Percentiles rank a stretch among this genome's conserved stretches.
Conservation (phyloP, 2,113 vertebrate species). For the Jacana jacana region DNA sequence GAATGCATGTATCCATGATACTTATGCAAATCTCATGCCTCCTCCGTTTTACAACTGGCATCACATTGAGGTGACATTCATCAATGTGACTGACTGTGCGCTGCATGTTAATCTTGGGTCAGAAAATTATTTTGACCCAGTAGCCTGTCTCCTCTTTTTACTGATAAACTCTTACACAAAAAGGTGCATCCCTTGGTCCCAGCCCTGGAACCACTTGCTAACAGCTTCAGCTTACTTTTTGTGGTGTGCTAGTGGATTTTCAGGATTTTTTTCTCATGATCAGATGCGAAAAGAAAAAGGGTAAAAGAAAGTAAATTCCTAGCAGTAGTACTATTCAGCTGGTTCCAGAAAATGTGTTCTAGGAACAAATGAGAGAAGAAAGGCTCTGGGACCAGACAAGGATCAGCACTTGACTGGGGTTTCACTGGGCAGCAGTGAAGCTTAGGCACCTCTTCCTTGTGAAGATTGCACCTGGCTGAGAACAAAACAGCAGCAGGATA, state of each 20-base stretch:
- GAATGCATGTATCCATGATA: neutral
- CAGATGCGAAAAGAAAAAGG: neutral
- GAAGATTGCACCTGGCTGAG: too few species aligned
- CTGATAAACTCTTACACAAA: neutral
- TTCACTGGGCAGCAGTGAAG: neutral
- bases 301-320: neutral
- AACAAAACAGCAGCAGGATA: neutral
- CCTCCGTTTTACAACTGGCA: neutral
- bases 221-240: neutral
- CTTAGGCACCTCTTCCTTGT: neutral
- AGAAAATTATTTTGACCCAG: neutral
- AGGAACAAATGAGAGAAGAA: neutral
- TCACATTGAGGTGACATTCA: neutral
- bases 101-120: rapidly evolving
- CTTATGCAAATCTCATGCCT: neutral
- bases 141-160: neutral
- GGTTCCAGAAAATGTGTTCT: neutral
- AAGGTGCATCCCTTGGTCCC: neutral
- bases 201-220: neutral
- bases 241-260: neutral
- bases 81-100: neutral
- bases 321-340: neutral
- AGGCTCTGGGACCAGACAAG: neutral
- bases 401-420: neutral
- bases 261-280: neutral